Evolutionary conservation across 2,797 vertebrate genomes (phyloP).

Genomic region (Odontamblyopus lacepedii): DNA sequence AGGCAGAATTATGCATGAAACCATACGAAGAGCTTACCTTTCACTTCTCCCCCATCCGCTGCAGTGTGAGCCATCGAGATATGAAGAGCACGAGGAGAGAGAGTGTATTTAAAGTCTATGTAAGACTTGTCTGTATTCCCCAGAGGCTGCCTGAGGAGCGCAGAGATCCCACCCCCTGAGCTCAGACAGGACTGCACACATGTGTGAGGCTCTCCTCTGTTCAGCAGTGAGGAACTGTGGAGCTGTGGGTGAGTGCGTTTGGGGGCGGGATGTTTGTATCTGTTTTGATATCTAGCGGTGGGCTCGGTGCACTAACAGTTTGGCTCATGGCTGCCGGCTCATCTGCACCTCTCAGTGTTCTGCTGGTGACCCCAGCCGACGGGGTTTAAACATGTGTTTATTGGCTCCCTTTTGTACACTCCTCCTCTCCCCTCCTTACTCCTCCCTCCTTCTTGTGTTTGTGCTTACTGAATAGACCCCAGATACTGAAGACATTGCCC

Average conservation of each 20-base stretch:
- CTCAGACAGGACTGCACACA: constrained; percentile 63
- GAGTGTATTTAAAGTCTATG: constrained; percentile 49
- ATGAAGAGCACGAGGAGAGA: constrained; percentile 30
- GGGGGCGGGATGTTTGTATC: constrained; percentile 57
- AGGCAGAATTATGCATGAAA: constrained; percentile 72
- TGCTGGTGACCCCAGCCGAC: constrained; percentile 73
- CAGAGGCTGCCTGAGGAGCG: constrained; percentile 64
- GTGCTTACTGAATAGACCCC: constrained; percentile 64
- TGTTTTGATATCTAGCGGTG: constrained; percentile 70
- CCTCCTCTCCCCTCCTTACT: constrained; percentile 61
- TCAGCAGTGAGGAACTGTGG: constrained; percentile 10
- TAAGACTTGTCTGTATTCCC: constrained; percentile 59
- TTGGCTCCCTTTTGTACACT: constrained; percentile 73
- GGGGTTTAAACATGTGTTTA: constrained; percentile 45
- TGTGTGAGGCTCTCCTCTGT: constrained; percentile 65
- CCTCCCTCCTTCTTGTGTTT: constrained; percentile 45
- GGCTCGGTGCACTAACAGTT: constrained; percentile 70
- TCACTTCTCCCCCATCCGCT: constrained; percentile 50
- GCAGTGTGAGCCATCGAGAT: constrained; percentile 43
- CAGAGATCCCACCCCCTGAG: constrained; percentile 66
- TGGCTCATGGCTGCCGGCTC: constrained; percentile 66
- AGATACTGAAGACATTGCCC: constrained; percentile 71
- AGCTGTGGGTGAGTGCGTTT: constrained; percentile 34
- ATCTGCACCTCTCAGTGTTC: constrained; percentile 67
- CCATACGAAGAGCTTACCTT: constrained; percentile 70